phyloP scores from a whole-genome alignment of 2,113 vertebrate genomes.

The Otus sunia region DNA sequence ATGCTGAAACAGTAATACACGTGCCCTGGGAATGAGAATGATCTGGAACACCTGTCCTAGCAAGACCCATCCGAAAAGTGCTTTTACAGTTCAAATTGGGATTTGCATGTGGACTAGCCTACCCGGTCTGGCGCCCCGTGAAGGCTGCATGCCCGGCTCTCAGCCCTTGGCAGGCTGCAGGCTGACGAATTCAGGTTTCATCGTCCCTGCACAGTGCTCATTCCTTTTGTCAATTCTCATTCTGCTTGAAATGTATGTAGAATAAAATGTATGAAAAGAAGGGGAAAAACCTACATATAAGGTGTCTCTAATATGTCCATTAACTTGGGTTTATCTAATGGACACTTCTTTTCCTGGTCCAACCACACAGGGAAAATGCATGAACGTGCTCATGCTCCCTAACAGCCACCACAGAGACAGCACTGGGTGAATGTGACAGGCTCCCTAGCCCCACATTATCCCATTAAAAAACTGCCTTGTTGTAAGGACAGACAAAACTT shows the following conservation, averaged over 20 bases:
- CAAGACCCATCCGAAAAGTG: neutral
- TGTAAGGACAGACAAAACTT: neutral
- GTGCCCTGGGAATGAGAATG: neutral
- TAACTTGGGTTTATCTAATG: neutral
- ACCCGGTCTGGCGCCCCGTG: accelerated
- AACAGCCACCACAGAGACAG: neutral
- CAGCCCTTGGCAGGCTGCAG: neutral
- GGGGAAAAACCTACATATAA: neutral
- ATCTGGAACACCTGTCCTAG: neutral
- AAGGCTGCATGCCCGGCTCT: neutral
- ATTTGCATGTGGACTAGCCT: conserved; percentile 17
- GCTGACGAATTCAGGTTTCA: neutral
- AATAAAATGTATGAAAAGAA: conserved; percentile 14
- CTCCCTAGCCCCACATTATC: neutral
- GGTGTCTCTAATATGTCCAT: neutral
- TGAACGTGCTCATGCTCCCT: neutral
- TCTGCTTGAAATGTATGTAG: neutral
- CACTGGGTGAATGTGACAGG: neutral
- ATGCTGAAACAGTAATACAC: neutral
- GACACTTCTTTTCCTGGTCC: neutral
- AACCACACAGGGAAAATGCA: neutral
- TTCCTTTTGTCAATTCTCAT: neutral
- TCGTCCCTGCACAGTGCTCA: accelerated
- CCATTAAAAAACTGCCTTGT: neutral
- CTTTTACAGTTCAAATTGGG: neutral